Evolutionary conservation across 2,113 vertebrate genomes (phyloP).

Genomic region (Anhinga anhinga): DNA sequence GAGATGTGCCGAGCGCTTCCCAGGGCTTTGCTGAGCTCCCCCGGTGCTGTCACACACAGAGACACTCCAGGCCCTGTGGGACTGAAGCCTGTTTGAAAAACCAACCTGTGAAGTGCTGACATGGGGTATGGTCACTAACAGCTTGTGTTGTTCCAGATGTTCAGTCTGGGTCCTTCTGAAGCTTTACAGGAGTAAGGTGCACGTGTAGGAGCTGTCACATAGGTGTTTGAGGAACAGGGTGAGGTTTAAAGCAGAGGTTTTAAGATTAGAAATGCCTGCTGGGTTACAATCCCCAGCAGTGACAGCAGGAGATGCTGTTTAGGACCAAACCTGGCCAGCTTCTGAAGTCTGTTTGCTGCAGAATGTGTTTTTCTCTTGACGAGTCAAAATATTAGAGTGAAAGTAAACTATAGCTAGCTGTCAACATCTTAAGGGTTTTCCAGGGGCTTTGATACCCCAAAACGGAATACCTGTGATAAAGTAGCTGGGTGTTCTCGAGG

Average conservation of each 20-base stretch:
- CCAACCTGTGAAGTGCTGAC: neutral
- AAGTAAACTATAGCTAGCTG: neutral
- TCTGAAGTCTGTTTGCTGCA: neutral
- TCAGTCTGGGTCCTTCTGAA: neutral
- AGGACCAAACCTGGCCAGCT: neutral
- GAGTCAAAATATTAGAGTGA: neutral
- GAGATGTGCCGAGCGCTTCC: neutral
- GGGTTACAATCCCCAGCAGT: neutral
- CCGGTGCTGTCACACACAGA: neutral
- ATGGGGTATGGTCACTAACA: fast-evolving
- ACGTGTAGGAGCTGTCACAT: neutral
- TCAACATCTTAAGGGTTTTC: neutral
- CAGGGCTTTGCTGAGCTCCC: neutral
- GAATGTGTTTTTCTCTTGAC: neutral
- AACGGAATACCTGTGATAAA: neutral
- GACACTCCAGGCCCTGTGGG: neutral
- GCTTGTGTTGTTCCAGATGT: neutral
- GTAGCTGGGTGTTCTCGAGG: neutral
- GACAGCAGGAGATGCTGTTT: neutral
- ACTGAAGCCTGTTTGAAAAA: neutral
- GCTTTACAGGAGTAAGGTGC: neutral
- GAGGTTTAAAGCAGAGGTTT: neutral
- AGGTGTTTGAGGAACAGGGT: neutral
- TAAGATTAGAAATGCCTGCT: neutral
- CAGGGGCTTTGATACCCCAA: neutral